Conservation (phyloP, 2,888 invertebrate genomes). For the Eupithecia dodoneata region DNA sequence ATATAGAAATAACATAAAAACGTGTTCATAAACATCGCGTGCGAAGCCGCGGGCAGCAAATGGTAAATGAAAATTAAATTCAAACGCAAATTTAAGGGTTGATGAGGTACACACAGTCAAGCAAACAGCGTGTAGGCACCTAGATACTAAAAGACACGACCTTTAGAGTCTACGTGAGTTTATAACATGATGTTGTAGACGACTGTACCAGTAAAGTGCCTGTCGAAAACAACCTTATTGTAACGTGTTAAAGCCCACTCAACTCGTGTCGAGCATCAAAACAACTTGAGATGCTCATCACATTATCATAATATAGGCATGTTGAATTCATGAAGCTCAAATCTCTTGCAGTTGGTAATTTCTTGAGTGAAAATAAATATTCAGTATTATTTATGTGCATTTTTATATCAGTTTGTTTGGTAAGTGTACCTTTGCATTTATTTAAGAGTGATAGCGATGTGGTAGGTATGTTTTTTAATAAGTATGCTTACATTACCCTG, state of each 20-base stretch:
- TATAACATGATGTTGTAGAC: not conserved
- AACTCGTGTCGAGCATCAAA: constrained; percentile 19
- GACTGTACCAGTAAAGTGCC: constrained; percentile 13
- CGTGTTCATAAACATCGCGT: too few relatives aligned
- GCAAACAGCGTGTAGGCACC: not conserved
- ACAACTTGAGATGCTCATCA: constrained; percentile 32
- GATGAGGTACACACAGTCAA: not conserved
- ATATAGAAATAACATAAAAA: too few relatives aligned
- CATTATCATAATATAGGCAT: constrained; percentile 36
- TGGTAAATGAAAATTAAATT: too few relatives aligned
- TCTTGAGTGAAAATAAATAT: not conserved
- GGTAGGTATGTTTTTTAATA: not conserved
- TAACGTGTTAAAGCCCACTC: constrained; percentile 21
- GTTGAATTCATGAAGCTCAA: constrained; percentile 31
- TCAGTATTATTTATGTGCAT: constrained; percentile 5
- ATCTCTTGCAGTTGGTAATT: constrained; percentile 19
- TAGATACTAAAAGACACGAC: not conserved
- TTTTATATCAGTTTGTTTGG: not conserved
- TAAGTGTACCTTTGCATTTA: not conserved
- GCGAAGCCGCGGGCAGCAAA: too few relatives aligned
- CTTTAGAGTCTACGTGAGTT: not conserved
- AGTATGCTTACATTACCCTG: not conserved
- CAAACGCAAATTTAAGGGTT: too few relatives aligned
- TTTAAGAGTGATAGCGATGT: not conserved
- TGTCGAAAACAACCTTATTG: constrained; percentile 23